phyloP scores from a whole-genome alignment of 2,797 vertebrate genomes.

The Sebastes jordani region DNA sequence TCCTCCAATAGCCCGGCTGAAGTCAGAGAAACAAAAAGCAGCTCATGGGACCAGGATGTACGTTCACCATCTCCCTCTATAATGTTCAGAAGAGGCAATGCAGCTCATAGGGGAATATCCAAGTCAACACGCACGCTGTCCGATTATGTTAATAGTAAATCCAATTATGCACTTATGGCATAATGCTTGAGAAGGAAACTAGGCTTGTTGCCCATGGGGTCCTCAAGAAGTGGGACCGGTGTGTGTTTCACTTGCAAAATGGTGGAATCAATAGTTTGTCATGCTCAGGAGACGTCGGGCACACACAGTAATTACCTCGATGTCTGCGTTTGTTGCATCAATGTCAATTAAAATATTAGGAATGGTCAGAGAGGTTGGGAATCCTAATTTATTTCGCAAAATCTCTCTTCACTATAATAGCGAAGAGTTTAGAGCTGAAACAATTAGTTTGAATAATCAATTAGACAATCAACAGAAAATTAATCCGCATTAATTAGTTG shows the following conservation, averaged over 20 bases:
- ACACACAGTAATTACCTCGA: constrained; percentile 19
- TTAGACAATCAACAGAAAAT: constrained; percentile 2
- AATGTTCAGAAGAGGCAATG: constrained; percentile 68
- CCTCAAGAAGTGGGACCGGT: constrained; percentile 63
- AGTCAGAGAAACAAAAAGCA: constrained; percentile 57
- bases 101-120: constrained; percentile 74
- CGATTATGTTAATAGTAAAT: constrained; percentile 85
- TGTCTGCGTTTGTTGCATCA: constrained; percentile 42
- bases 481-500: not conserved
- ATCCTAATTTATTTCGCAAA: not conserved
- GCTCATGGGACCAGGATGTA: constrained; percentile 61
- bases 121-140: constrained; percentile 78
- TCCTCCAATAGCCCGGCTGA: constrained; percentile 20
- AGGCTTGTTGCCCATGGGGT: constrained; percentile 76
- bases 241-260: constrained; percentile 55
- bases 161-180: constrained; percentile 82
- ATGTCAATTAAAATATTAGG: constrained; percentile 26
- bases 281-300: constrained; percentile 27
- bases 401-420: not conserved
- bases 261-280: constrained; percentile 41
- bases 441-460: not conserved
- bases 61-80: constrained; percentile 54
- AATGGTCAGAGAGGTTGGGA: constrained; percentile 7
- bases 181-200: constrained; percentile 77
- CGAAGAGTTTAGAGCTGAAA: not conserved